Percentiles rank a stretch among this genome's conserved stretches.
Evolutionary conservation across 2,113 vertebrate genomes (phyloP).

Genomic region (Hyla sarda): DNA sequence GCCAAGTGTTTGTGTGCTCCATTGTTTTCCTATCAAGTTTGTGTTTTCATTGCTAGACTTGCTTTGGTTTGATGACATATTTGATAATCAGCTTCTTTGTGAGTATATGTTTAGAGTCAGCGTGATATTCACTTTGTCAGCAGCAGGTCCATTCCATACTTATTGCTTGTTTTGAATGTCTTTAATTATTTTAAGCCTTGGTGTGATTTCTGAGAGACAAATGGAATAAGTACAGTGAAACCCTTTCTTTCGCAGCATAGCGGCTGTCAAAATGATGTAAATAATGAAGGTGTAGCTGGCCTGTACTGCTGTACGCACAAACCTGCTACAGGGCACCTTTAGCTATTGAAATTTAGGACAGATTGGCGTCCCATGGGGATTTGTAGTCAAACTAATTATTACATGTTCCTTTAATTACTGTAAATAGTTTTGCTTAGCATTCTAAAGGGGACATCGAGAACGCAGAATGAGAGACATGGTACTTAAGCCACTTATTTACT

Average conservation of each 20-base stretch:
- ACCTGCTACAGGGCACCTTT: not conserved
- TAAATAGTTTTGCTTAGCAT: not conserved
- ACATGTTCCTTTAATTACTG: not conserved
- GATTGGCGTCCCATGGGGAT: not conserved
- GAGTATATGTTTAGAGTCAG: constrained; percentile 53
- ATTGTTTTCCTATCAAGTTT: constrained; percentile 57
- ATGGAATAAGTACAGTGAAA: constrained; percentile 34
- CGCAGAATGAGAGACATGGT: not conserved
- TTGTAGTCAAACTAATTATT: constrained; percentile 14
- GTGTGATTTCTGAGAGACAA: constrained; percentile 53
- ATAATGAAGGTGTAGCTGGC: constrained; percentile 13
- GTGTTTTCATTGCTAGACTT: constrained; percentile 55
- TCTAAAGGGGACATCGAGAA: not conserved
- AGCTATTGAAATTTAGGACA: not conserved
- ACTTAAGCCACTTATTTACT: no score
- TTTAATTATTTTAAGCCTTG: constrained; percentile 55
- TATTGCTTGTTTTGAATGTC: constrained; percentile 58
- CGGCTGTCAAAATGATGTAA: constrained; percentile 7
- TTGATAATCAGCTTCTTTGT: constrained; percentile 58
- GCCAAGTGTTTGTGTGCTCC: constrained; percentile 46
- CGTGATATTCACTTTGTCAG: constrained; percentile 56
- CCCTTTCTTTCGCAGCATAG: constrained; percentile 30
- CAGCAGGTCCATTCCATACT: constrained; percentile 57
- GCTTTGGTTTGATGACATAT: constrained; percentile 55
- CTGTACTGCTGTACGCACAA: not conserved